Percentiles rank a stretch among this genome's conserved stretches.
Conservation (phyloP, 1,140 invertebrate species). For the Pseudachorutes palmiensis region DNA sequence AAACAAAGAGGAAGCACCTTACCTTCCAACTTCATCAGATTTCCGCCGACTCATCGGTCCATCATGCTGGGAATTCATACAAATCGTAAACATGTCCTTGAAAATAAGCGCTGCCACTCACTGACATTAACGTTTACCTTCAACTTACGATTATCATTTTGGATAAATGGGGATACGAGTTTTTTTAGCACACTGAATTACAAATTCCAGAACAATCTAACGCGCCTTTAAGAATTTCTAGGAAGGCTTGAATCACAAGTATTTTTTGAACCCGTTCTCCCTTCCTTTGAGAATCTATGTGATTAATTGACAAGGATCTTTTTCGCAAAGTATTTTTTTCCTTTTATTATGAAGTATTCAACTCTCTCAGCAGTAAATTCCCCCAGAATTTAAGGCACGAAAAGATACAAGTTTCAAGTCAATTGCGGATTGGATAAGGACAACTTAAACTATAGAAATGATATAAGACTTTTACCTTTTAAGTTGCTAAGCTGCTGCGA, state of each 20-base stretch:
- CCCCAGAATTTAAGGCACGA: background rate
- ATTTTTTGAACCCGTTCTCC: background rate
- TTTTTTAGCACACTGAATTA: too few species aligned
- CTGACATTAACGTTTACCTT: background rate
- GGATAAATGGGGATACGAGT: too few species aligned
- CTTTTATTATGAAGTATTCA: background rate
- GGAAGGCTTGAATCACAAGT: too few species aligned
- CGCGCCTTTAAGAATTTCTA: too few species aligned
- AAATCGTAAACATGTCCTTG: background rate
- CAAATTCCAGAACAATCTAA: too few species aligned
- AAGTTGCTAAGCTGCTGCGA: background rate
- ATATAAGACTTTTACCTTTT: background rate
- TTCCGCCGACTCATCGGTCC: too few species aligned
- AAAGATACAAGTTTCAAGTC: background rate
- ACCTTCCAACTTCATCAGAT: slow-evolving; percentile 26
- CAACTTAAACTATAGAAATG: background rate
- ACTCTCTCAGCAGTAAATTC: background rate
- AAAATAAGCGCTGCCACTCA: background rate
- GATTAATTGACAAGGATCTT: slow-evolving; percentile 7
- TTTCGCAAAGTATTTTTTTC: background rate
- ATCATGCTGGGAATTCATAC: too few species aligned
- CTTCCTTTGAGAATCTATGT: background rate
- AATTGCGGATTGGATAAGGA: background rate
- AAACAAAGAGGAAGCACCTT: slow-evolving; percentile 17
- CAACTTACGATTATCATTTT: background rate